Conservation (phyloP, 2,797 vertebrate genomes). For the Diceros bicornis region DNA sequence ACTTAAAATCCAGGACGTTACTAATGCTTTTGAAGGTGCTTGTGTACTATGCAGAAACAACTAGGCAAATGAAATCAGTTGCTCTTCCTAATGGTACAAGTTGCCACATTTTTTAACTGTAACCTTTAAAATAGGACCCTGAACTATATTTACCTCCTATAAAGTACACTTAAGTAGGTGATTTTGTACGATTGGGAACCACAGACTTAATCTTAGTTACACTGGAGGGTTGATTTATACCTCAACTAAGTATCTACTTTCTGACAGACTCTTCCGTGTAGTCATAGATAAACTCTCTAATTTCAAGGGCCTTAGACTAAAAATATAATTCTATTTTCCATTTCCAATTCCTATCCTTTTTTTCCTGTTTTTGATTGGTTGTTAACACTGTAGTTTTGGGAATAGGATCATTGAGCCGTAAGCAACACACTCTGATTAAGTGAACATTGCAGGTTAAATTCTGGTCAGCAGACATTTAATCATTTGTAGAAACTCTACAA, state of each 20-base stretch:
- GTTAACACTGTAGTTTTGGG: background rate
- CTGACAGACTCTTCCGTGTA: background rate
- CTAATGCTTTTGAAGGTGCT: background rate
- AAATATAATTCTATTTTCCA: background rate
- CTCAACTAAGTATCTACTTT: background rate
- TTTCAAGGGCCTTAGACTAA: constrained; percentile 1
- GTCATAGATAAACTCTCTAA: constrained; percentile 1
- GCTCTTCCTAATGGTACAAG: background rate
- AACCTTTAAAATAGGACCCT: background rate
- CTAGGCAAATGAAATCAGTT: background rate
- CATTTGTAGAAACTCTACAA: background rate
- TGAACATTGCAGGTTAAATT: background rate
- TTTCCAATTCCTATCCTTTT: background rate
- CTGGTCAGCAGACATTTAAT: background rate
- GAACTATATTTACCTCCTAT: background rate
- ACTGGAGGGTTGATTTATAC: background rate
- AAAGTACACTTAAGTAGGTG: background rate
- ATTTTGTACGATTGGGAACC: background rate
- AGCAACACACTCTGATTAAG: background rate
- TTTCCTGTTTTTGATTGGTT: background rate
- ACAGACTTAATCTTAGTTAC: background rate
- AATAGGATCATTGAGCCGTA: background rate
- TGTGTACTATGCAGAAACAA: background rate
- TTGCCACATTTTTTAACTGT: background rate
- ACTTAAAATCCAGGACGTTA: background rate